Conservation (phyloP, 2,113 vertebrate genomes). For the Embiotoca jacksoni region DNA sequence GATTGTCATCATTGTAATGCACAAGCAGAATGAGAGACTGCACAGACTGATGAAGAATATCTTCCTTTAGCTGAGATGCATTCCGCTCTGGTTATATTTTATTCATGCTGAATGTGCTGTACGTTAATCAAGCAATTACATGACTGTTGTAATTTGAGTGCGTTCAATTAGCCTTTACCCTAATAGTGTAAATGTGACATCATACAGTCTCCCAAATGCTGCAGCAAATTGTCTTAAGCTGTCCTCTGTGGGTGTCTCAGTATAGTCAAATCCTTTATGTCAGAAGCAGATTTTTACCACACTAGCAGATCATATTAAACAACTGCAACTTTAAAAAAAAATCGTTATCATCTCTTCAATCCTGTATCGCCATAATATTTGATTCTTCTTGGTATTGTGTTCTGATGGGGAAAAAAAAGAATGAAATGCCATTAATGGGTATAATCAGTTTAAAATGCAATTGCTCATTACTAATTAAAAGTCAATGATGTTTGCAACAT, state of each 20-base stretch:
- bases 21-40: background rate
- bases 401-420: conserved; percentile 27
- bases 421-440: conserved; percentile 69
- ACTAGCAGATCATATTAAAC: conserved; percentile 45
- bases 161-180: conserved; percentile 35
- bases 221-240: conserved; percentile 12
- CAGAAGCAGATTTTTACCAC: conserved; percentile 1
- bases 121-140: conserved; percentile 45
- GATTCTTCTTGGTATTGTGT: conserved; percentile 34
- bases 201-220: conserved; percentile 19
- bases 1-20: background rate
- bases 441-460: conserved; percentile 68
- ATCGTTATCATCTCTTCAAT: conserved; percentile 33
- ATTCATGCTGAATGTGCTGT: conserved; percentile 38
- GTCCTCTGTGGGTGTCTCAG: conserved; percentile 28
- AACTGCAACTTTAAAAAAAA: conserved; percentile 32
- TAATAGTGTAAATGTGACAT: conserved; percentile 29
- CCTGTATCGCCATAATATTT: conserved; percentile 22
- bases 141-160: conserved; percentile 23
- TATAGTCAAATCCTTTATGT: conserved; percentile 37
- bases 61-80: background rate
- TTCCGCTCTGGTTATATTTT: conserved; percentile 10
- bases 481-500: conserved; percentile 52
- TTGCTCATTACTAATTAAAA: conserved; percentile 73
- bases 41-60: background rate